These are phyloP conservation scores for Ophion obscuratus DNA, from an alignment of 2,888 invertebrate species.

Conservation along the genomic window DNA sequence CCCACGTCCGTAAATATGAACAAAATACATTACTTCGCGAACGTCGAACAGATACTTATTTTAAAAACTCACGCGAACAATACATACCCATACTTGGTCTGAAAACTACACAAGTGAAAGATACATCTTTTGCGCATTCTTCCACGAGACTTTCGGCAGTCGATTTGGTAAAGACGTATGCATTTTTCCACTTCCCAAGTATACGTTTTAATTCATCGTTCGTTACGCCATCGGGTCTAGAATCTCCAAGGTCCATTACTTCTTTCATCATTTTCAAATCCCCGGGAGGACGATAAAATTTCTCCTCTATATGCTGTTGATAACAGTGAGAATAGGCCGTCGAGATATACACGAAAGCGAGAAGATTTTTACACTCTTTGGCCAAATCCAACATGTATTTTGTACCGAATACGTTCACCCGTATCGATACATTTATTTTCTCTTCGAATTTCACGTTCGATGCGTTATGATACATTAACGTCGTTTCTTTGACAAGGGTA, in stretches of 20 bases:
- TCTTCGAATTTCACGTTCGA: constrained; percentile 68
- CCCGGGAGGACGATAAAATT: constrained; percentile 73
- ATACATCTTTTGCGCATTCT: constrained; percentile 64
- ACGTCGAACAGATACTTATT: neutral
- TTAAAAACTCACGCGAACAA: neutral
- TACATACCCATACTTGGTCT: constrained; percentile 75
- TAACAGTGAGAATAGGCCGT: constrained; percentile 75
- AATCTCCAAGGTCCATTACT: constrained; percentile 64
- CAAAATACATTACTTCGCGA: too few species aligned
- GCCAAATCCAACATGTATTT: constrained; percentile 74
- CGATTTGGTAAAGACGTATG: constrained; percentile 74
- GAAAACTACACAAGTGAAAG: constrained; percentile 73
- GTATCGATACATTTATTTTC: constrained; percentile 65
- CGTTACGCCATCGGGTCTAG: constrained; percentile 66
- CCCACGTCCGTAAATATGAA: too few species aligned
- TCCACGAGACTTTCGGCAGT: constrained; percentile 75
- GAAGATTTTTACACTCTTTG: constrained; percentile 70
- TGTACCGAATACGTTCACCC: constrained; percentile 74
- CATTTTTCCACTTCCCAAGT: constrained; percentile 72
- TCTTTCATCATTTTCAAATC: constrained; percentile 73
- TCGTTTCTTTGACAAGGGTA: constrained; percentile 66
- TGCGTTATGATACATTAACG: constrained; percentile 76
- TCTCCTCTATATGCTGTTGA: constrained; percentile 70
- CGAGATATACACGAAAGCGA: constrained; percentile 74
- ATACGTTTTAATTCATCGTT: constrained; percentile 63